A percentile compares a stretch with the other conserved stretches of the same genome.
phyloP scores from a whole-genome alignment of 2,888 invertebrate species.

The Altica lythri region DNA sequence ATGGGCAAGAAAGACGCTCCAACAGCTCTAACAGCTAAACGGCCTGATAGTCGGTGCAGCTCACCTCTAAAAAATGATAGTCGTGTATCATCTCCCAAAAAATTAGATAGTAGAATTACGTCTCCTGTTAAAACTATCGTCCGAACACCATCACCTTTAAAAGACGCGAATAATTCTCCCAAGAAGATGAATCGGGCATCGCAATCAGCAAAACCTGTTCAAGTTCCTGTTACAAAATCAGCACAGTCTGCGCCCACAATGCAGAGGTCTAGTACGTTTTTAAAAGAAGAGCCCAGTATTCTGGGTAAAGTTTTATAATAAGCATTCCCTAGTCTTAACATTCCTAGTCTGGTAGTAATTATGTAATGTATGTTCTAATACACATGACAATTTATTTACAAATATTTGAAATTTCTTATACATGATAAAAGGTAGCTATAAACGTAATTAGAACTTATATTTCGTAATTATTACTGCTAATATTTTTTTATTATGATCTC shows the following conservation, averaged over 20 bases:
- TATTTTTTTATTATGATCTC: slow-evolving; percentile 30
- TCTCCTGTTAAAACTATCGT: slow-evolving; percentile 45
- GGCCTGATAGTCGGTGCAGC: slow-evolving; percentile 40
- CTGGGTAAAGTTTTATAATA: slow-evolving; percentile 55
- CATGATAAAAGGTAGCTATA: no score
- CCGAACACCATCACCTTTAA: slow-evolving; percentile 42
- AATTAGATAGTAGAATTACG: slow-evolving; percentile 44
- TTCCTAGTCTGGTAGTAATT: slow-evolving; percentile 33
- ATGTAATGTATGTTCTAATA: no score
- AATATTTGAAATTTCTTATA: no score
- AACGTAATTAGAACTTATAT: no score
- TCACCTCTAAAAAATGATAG: slow-evolving; percentile 46
- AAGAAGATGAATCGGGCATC: slow-evolving; percentile 26
- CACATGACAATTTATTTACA: no score
- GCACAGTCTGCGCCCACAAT: slow-evolving; percentile 51
- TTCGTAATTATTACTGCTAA: no score
- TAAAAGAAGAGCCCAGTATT: slow-evolving; percentile 75
- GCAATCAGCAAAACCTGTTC: slow-evolving; percentile 21
- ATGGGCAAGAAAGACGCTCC: slow-evolving; percentile 37
- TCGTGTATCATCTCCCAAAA: slow-evolving; percentile 45
- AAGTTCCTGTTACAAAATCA: neutral
- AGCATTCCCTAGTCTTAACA: slow-evolving; percentile 24
- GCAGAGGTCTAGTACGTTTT: slow-evolving; percentile 73
- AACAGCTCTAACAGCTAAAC: slow-evolving; percentile 22
- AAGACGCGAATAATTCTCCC: slow-evolving; percentile 30